Conservation (phyloP, 2,797 vertebrate genomes). For the Enteromius afrohamiltoni region DNA sequence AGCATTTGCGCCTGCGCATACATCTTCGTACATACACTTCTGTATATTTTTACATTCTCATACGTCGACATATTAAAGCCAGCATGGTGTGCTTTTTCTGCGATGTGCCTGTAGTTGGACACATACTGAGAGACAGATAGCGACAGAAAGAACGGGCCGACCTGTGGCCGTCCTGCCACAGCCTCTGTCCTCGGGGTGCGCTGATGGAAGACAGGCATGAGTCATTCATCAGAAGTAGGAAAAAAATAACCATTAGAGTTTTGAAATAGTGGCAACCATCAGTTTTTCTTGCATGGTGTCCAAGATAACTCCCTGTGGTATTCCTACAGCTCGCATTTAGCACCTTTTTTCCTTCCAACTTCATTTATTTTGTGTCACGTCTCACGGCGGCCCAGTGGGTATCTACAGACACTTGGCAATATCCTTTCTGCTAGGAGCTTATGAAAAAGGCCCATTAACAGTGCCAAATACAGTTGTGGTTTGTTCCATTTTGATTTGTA, state of each 20-base stretch:
- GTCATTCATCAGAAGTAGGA: slow-evolving; percentile 32
- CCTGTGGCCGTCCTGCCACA: slow-evolving; percentile 5
- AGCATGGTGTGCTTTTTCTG: neutral
- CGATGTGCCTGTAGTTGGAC: slow-evolving; percentile 10
- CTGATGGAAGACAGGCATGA: slow-evolving; percentile 38
- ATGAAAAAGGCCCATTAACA: slow-evolving; percentile 11
- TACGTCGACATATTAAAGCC: neutral
- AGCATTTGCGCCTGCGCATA: neutral
- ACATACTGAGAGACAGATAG: slow-evolving; percentile 29
- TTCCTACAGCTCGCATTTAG: slow-evolving; percentile 25
- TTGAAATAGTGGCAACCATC: slow-evolving; percentile 27
- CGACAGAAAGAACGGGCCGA: neutral
- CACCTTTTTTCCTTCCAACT: slow-evolving; percentile 29
- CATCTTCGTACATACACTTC: neutral
- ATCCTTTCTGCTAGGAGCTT: slow-evolving; percentile 9
- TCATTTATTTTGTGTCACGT: slow-evolving; percentile 50
- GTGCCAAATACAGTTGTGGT: slow-evolving; percentile 14
- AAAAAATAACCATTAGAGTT: slow-evolving; percentile 41
- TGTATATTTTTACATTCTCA: slow-evolving; percentile 6
- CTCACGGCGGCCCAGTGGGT: neutral
- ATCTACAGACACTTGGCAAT: slow-evolving; percentile 29
- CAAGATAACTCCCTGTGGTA: slow-evolving; percentile 18
- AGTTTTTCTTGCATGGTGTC: slow-evolving; percentile 10
- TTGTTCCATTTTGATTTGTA: slow-evolving; percentile 22
- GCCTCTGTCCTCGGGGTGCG: slow-evolving; percentile 26